Evolutionary conservation across 2,797 vertebrate species (phyloP).

Genomic region (Sebastiscus tertius): DNA sequence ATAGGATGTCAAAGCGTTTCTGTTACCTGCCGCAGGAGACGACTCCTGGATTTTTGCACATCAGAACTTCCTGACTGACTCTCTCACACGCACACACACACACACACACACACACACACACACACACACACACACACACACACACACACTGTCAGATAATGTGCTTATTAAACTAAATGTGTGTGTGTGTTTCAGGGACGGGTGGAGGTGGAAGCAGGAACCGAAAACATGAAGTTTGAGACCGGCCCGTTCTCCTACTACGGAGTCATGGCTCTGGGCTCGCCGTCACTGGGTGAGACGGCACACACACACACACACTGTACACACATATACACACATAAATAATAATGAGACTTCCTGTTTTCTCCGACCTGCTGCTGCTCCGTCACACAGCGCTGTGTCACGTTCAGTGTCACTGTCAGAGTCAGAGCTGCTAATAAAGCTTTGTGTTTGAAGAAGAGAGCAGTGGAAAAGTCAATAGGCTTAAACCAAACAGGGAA

Average conservation of each 20-base stretch:
- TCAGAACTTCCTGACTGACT: not conserved
- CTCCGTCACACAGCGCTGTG: not conserved
- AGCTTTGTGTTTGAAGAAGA: conserved; percentile 3
- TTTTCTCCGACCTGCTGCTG: not conserved
- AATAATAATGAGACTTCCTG: not conserved
- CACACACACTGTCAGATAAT: not conserved
- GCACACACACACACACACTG: not conserved
- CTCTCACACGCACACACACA: not conserved
- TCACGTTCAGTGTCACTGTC: not conserved
- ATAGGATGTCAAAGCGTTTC: conserved; percentile 55
- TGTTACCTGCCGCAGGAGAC: conserved; percentile 54
- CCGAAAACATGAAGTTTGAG: conserved; percentile 98
- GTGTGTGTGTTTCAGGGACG: conserved; percentile 84
- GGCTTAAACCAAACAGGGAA: conserved; percentile 39
- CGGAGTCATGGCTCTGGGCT: conserved; percentile 90
- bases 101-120: not conserved
- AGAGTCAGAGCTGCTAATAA: not conserved
- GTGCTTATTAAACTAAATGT: not conserved
- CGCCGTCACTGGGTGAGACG: conserved; percentile 75
- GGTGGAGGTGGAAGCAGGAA: conserved; percentile 95
- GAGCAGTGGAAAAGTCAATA: conserved; percentile 16
- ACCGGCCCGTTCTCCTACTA: conserved; percentile 95
- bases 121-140: conserved; percentile 1
- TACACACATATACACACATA: too few relatives aligned
- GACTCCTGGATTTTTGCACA: conserved; percentile 14